Evolutionary conservation across 2,888 invertebrate species (phyloP).

Genomic region (Calliopum simillimum): DNA sequence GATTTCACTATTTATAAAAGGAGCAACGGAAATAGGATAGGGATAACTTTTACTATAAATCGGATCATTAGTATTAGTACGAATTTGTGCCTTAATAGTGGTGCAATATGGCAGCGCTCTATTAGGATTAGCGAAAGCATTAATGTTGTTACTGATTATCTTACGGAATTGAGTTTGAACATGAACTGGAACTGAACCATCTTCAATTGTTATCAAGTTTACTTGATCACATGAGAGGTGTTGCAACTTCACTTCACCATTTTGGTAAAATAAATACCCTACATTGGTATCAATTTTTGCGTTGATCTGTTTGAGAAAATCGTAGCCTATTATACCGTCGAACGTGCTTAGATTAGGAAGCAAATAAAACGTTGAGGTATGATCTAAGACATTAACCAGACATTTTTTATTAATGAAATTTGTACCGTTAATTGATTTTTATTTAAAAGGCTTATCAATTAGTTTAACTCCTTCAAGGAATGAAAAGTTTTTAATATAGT

Average conservation of each 20-base stretch:
- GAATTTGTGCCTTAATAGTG: slow-evolving; percentile 30
- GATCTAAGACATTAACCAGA: slow-evolving; percentile 28
- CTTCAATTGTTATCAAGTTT: slow-evolving; percentile 23
- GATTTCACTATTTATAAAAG: slow-evolving; percentile 39
- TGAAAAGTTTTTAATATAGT: background rate
- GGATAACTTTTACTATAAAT: slow-evolving; percentile 37
- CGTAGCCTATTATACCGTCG: slow-evolving; percentile 16
- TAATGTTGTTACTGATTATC: slow-evolving; percentile 32
- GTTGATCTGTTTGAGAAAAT: slow-evolving; percentile 21
- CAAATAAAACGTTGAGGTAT: slow-evolving; percentile 25
- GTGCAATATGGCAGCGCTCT: slow-evolving; percentile 39
- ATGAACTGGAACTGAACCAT: slow-evolving; percentile 7
- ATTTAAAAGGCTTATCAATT: slow-evolving; percentile 25
- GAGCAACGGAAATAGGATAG: slow-evolving; percentile 37
- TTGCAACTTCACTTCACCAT: slow-evolving; percentile 3
- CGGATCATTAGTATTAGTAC: slow-evolving; percentile 37
- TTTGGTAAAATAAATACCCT: slow-evolving; percentile 26
- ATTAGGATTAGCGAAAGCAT: slow-evolving; percentile 38
- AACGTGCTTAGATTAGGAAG: slow-evolving; percentile 16
- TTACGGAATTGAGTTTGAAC: slow-evolving; percentile 8
- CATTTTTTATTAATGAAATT: slow-evolving; percentile 25
- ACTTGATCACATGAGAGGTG: slow-evolving; percentile 22
- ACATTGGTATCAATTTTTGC: slow-evolving; percentile 30
- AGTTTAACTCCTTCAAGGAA: slow-evolving; percentile 3
- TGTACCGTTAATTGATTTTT: slow-evolving; percentile 36